Base-by-base conservation (phyloP, 2,797 vertebrate species). In the Ceryle rudis region DNA sequence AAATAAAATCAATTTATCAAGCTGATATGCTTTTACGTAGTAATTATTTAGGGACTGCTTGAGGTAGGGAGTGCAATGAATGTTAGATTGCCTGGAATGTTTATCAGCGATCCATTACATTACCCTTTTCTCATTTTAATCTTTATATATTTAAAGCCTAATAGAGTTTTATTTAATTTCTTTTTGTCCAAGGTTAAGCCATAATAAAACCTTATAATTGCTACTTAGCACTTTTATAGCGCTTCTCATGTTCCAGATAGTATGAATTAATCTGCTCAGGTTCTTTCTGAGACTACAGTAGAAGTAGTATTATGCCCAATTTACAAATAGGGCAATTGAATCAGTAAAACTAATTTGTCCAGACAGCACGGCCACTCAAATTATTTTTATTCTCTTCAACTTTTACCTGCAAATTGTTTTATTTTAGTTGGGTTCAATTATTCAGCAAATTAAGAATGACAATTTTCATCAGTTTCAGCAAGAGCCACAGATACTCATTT, bases 1-100 rank as follows among this genome's bases (percentile, higher is more conserved):
- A 94, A 97, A 91, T 87, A 71, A 96, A 97, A 89, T 93, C 86
- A 86, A 71, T 97, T 97, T 96, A 81, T 96, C 79, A 81, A 80
- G 82, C 87, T 94, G 39, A 28, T 95, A 44, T 89, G 33, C 74
- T 86, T 61, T 75, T 91, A 61, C 42, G 60, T 16, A 82, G 35
- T 90, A 82, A 94, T 94, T 96, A 91, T 92, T 91, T 86, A 84
- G 52, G 84, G 94, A 82, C 35, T 77, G 61, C 83, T 91, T 62
- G 57, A 71, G 94, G 66, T 55, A 49, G 79, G n/a, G 65, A 60
- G 71, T 89, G 70, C 46, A 94, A 72, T 85, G 89, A 93, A 46
- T 78, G 65, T 44, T 96, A 62, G 60, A 69, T 83, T 95, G 71
- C 31, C 84, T 75, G 57, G 65, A 37, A 86, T 89, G 69, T 90